Base-by-base conservation (phyloP, 2,797 vertebrate genomes). In the Spinibarbus caldwelli region DNA sequence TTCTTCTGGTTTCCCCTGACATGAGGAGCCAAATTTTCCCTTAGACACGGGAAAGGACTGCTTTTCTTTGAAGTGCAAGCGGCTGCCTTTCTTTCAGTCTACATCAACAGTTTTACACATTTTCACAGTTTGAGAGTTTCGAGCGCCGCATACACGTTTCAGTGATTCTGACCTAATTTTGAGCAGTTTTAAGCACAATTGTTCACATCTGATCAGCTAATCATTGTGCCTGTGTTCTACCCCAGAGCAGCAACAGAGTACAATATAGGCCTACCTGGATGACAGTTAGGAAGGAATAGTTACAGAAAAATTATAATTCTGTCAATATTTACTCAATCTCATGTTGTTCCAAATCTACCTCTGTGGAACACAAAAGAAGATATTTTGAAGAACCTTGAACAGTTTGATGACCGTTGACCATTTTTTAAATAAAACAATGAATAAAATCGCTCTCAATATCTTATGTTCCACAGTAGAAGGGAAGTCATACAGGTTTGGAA, bases 61-160 rank as follows among this genome's bases (percentile, higher is more conserved):
- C 52, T 87, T 89, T 86, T 91, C 92, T 94, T 94, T 94, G 92
- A 94, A 93, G 90, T 92, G 89, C 89, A 92, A 93, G 92, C 85
- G 90, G 88, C 89, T 87, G 89, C 85, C 52, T 90, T 90, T 92
- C 87, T 87, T 86, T 92, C 85, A 81, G 38, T 91, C 76, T 79
- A 90, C 93, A 94, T 94, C 93, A 94, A 94, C 23, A 83, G 31
- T 52, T 47, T 73, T 76, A 64, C 43, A 72, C 52, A 82, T 36
- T n/a, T n/a, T n/a, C n/a, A n/a, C n/a, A 34, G 21, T 73, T 83
- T 81, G 49, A 62, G 67, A 78, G 59, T 82, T 66, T 85, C n/a
- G 31, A 57, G 10, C 62, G 78, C 41, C 10, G 26, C 26, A 41
- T 38, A 78, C 80, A 85, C 45, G 70, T 85, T 89, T 82, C 62